Percentiles rank a stretch among this genome's conserved stretches.
phyloP scores from a whole-genome alignment of 2,797 vertebrate genomes.

The Dromococcyx pavoninus region DNA sequence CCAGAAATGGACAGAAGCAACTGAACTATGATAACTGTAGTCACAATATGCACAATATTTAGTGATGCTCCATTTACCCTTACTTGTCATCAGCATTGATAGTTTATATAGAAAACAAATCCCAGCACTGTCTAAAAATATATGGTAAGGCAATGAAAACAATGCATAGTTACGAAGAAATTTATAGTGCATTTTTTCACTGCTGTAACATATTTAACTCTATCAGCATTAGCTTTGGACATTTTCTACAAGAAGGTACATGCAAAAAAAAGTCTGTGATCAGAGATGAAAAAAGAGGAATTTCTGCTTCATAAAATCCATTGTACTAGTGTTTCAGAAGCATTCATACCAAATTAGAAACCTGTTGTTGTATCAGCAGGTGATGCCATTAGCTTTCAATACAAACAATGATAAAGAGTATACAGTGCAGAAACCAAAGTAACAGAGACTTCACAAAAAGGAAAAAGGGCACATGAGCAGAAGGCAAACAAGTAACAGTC shows the following conservation, averaged over 20 bases:
- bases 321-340: neutral
- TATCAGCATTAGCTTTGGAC: neutral
- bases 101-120: neutral
- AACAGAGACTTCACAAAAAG: neutral
- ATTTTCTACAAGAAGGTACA: neutral
- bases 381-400: neutral
- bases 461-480: neutral
- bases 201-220: neutral
- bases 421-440: neutral
- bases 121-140: neutral
- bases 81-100: neutral
- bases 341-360: neutral
- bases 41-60: neutral
- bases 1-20: conserved; percentile 33
- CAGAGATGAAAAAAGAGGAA: neutral
- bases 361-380: neutral
- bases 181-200: neutral
- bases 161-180: neutral
- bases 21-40: conserved; percentile 42
- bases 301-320: neutral
- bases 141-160: neutral
- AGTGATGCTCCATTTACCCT: neutral
- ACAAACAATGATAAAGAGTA: neutral
- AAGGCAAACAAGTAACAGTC: neutral
- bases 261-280: neutral